phyloP scores from a whole-genome alignment of 2,888 invertebrate genomes.

The Microplitis manilae region DNA sequence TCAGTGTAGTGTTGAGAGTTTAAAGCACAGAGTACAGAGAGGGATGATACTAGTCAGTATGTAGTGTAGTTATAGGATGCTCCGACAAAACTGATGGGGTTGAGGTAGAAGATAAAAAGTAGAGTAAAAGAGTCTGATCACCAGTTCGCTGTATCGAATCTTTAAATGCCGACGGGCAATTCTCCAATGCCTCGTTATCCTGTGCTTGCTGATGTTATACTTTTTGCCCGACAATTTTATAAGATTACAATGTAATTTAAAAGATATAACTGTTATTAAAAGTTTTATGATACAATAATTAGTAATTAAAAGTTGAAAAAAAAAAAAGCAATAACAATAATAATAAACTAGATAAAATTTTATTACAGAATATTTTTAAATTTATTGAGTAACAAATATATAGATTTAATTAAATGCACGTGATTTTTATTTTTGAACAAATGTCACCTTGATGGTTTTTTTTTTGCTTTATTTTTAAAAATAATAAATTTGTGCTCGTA shows the following conservation, averaged over 20 bases:
- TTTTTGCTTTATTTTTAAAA: slow-evolving; percentile 2
- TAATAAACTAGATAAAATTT: slow-evolving; percentile 7
- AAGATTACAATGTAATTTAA: not conserved
- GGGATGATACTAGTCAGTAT: not conserved
- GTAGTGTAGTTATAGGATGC: too few species aligned
- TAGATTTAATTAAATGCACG: slow-evolving; percentile 17
- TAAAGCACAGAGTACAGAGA: not conserved
- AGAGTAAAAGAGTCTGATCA: slow-evolving; percentile 17
- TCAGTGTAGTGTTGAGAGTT: slow-evolving; percentile 12
- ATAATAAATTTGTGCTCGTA: slow-evolving; percentile 9
- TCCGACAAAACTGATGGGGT: not conserved
- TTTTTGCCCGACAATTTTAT: not conserved
- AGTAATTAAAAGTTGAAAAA: not conserved
- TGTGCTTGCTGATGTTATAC: slow-evolving; percentile 19
- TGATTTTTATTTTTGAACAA: not conserved
- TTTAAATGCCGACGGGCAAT: slow-evolving; percentile 1
- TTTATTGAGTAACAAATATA: slow-evolving; percentile 40
- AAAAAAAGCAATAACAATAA: not conserved
- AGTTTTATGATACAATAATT: not conserved
- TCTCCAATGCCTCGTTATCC: slow-evolving; percentile 19
- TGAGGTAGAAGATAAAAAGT: not conserved
- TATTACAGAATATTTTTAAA: slow-evolving; percentile 35
- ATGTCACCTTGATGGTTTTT: slow-evolving; percentile 6
- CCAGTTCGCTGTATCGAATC: slow-evolving; percentile 19
- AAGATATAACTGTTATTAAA: not conserved